Evolutionary conservation across 2,888 invertebrate genomes (phyloP), one percentile per base, ranked within the genome.

Genomic region (Pristionchus maxplancki): DNA sequence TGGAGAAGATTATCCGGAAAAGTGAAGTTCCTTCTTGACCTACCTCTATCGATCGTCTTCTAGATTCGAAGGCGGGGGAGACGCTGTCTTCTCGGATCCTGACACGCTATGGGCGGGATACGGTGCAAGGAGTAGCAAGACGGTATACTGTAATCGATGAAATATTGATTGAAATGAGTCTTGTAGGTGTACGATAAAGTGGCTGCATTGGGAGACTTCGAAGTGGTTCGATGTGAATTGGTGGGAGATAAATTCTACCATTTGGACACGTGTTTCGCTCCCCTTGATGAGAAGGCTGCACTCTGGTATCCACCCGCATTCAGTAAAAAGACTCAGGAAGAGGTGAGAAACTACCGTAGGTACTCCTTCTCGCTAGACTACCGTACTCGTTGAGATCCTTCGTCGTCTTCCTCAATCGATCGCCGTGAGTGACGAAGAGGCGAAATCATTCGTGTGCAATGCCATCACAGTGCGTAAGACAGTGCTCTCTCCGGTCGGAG

Each of bases 181-280:
- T 44, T 91, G 88, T 58, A 93, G 93, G 93, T 93, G 17, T 94
- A 94, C 88, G 91, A 93, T 20, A 85, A 89, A 34, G 91, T 94
- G 71, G 88, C 90, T 50, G 87, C 89, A 24, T 78, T 94, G 50
- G 94, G 94, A 24, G 53, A 90, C 20, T 94, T 94, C 84, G 93
- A 94, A 50, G 92, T 90, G 13, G 92, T 94, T 1, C 89, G 91
- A 31, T 94, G 93, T 89, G 93, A 94, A 50, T 90, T 95, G 88
- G 88, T 90, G 40, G 87, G 91, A 37, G 93, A 93, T 13, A 91
- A 92, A 24, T 94, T 95, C 89, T 94, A 95, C 89, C 94, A 94
- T 89, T 87, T 94, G 89, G 94, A 94, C 89, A 94, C 94, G 1
- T 94, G 94, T 84, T 94, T 94, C 85, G 93, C 93, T 37, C 94